These are phyloP conservation scores for Drosophila repleta DNA, from an alignment of 1,140 invertebrate genomes.

Conservation along the genomic window DNA sequence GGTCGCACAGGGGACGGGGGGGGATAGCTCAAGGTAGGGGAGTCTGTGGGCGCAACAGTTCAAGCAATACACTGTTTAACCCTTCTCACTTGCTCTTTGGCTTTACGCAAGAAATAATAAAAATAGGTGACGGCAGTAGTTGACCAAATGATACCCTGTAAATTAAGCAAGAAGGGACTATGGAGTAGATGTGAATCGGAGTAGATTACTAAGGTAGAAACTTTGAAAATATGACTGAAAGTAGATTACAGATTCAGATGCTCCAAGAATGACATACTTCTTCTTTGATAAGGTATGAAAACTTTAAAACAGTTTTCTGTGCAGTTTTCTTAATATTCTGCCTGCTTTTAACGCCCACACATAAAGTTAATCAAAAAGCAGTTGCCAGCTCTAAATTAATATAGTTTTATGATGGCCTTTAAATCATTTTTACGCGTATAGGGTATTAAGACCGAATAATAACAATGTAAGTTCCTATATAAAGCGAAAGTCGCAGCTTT, in stretches of 20 bases:
- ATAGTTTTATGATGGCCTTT: not conserved
- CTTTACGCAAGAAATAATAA: constrained; percentile 31
- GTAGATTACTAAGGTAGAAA: too few relatives aligned
- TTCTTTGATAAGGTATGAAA: too few relatives aligned
- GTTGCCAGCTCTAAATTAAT: not conserved
- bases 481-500: not conserved
- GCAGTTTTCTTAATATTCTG: too few relatives aligned
- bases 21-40: not conserved
- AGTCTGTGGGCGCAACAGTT: constrained; percentile 11
- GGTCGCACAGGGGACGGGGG: not conserved
- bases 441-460: not conserved
- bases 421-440: constrained; percentile 1
- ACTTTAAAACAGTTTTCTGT: too few relatives aligned
- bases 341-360: too few relatives aligned
- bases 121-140: not conserved
- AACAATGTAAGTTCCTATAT: not conserved
- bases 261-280: too few relatives aligned
- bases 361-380: not conserved
- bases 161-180: not conserved
- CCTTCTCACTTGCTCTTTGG: constrained; percentile 59
- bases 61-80: constrained; percentile 39
- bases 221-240: too few relatives aligned
- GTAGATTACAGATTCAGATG: too few relatives aligned
- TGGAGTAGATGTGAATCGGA: too few relatives aligned
- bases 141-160: constrained; percentile 9